Conservation (phyloP, 2,113 vertebrate species). For the Tor tambroides region DNA sequence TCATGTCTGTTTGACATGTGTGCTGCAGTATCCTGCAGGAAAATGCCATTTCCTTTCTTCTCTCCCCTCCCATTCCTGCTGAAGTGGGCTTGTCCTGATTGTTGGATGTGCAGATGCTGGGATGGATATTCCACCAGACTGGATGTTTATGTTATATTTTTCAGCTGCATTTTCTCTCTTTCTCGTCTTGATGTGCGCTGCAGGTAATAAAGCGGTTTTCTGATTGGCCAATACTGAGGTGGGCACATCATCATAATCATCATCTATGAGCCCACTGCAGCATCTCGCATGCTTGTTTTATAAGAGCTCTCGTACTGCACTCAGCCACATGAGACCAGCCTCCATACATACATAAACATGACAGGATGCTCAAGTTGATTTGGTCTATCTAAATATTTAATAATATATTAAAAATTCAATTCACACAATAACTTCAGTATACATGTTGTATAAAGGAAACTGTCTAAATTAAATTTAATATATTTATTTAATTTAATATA, state of each 20-base stretch:
- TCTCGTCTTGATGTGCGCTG: no score
- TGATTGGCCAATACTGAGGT: constrained; percentile 13
- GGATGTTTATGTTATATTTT: no score
- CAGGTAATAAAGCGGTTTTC: constrained; percentile 2
- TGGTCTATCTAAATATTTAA: not conserved
- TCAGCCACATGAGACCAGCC: not conserved
- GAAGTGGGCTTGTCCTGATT: not conserved
- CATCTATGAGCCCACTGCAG: constrained; percentile 20
- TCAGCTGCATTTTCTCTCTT: no score
- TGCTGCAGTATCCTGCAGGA: not conserved
- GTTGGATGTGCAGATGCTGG: not conserved
- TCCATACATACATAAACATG: not conserved
- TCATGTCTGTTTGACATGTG: not conserved
- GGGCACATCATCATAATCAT: constrained; percentile 32
- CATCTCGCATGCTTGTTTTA: constrained; percentile 25
- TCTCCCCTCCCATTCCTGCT: not conserved
- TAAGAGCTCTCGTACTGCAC: not conserved
- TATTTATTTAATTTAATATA: no score
- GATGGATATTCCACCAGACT: not conserved
- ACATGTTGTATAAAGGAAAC: not conserved
- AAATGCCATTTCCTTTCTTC: constrained; percentile 1
- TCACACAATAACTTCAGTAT: not conserved
- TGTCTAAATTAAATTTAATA: not conserved
- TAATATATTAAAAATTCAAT: not conserved
- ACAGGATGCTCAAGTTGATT: not conserved